Conservation (phyloP, 92 coral and sea anemone species). For the Epizoanthus ramosus region DNA sequence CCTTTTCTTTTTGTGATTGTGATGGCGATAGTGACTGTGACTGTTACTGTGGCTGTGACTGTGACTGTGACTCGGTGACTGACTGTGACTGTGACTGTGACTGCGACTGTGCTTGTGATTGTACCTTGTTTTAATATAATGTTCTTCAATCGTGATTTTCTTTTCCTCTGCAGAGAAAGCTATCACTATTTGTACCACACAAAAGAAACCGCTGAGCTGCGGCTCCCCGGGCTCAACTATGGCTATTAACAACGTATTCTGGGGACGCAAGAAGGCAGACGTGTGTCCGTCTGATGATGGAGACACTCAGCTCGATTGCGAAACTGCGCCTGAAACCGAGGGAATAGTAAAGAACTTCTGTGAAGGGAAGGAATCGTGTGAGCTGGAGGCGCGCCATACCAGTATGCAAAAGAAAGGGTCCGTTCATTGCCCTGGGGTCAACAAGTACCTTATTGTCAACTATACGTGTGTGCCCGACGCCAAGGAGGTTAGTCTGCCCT, state of each 20-base stretch:
- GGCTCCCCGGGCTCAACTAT: conserved; percentile 95
- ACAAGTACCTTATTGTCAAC: conserved; percentile 89
- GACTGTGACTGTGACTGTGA: too few relatives aligned
- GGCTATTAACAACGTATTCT: conserved; percentile 92
- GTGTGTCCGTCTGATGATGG: conserved; percentile 99
- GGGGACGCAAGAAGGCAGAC: conserved; percentile 86
- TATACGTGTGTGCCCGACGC: conserved; percentile 99
- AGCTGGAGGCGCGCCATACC: conserved; percentile 94
- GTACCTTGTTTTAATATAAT: too few relatives aligned
- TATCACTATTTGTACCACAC: conserved; percentile 90
- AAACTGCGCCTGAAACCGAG: conserved; percentile 90
- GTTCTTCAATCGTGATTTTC: background rate
- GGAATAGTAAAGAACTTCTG: conserved; percentile 96
- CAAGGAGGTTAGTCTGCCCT: conserved; percentile 64
- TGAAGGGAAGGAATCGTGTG: conserved; percentile 96
- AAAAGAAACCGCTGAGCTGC: conserved; percentile 94
- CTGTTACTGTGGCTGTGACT: too few relatives aligned
- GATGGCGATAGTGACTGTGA: too few relatives aligned
- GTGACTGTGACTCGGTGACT: too few relatives aligned
- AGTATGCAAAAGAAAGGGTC: conserved; percentile 79
- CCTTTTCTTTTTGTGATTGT: too few relatives aligned
- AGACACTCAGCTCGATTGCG: conserved; percentile 89
- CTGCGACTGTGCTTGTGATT: too few relatives aligned
- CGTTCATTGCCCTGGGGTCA: conserved; percentile 90
- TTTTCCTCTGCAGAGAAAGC: conserved; percentile 64